Evolutionary conservation across 2,797 vertebrate species (phyloP), one percentile per base, ranked within the genome.

Genomic region (Catamblyrhynchus diadema): DNA sequence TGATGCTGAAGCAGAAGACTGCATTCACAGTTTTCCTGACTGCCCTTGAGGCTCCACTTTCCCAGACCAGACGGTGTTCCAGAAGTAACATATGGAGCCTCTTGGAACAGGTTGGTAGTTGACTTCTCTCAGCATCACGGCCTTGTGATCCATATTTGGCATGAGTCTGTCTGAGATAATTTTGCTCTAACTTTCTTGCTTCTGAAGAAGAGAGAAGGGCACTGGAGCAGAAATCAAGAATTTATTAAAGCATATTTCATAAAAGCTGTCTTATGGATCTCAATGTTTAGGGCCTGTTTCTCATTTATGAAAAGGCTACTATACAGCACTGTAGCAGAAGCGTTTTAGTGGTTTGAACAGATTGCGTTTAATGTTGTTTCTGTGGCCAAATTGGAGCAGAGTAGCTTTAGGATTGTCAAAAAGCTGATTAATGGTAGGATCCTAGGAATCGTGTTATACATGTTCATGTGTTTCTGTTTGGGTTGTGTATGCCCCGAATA

Each of bases 71-170:
- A 94, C 72, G 51, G 91, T 88, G 88, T 88, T 96, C 64, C 87
- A 96, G 91, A 94, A 94, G 84, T 91, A 83, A 86, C 95, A 96
- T 97, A 97, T 86, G 95, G 95, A 93, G 54, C 51, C n/a, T 88
- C 70, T 94, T 97, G 94, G 92, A 96, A 91, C 92, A 75, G 81
- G n/a, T 69, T 95, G 59, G 51, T 89, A 75, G 88, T 73, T 96
- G 94, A 94, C 77, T 95, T 33, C 41, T 60, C 73, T 93, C 70
- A 75, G 62, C 77, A 60, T 96, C 44, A 32, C 10, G 57, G 62
- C 80, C 66, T 90, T 3, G 3, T 86, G 75, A 90, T 90, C 75
- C 66, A 6, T 73, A 45, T 87, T 96, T 96, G 91, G 86, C 87
- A 73, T 50, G 41, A 83, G 81, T 80, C 74, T 80, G 9, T 92